Evolutionary conservation across 2,797 vertebrate genomes (phyloP).

Genomic region (Anisognathus igniventris): DNA sequence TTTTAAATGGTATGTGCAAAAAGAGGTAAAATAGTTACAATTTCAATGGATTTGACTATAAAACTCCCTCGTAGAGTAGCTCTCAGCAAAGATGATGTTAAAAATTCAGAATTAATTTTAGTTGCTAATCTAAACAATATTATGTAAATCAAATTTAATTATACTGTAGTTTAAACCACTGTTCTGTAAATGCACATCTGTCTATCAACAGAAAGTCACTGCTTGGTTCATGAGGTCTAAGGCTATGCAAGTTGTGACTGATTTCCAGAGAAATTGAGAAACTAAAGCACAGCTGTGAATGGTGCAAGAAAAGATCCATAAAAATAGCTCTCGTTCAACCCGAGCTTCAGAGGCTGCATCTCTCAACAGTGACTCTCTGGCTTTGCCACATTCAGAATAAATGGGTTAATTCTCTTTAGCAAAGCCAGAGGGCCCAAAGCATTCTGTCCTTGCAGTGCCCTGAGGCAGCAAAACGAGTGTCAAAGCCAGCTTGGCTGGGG

Average conservation of each 20-base stretch:
- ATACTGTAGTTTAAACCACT: background rate
- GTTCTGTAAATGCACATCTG: background rate
- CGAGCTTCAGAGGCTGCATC: background rate
- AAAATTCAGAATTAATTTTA: background rate
- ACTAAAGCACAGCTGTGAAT: background rate
- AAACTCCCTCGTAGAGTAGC: background rate
- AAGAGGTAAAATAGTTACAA: background rate
- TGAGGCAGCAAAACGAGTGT: rapidly evolving
- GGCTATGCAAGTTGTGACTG: background rate
- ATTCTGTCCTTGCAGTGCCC: background rate
- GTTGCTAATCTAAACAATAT: background rate
- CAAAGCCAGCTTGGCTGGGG: background rate
- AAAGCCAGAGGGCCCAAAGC: background rate
- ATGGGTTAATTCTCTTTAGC: background rate
- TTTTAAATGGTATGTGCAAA: background rate
- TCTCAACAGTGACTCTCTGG: background rate
- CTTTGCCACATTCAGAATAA: background rate
- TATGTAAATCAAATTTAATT: background rate
- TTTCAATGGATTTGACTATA: background rate
- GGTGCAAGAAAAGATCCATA: background rate
- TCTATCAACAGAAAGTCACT: background rate
- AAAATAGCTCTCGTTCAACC: background rate
- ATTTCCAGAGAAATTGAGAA: background rate
- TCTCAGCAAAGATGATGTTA: background rate
- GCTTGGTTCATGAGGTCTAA: background rate